phyloP scores from a whole-genome alignment of 2,797 vertebrate genomes.

The Pampus argenteus region DNA sequence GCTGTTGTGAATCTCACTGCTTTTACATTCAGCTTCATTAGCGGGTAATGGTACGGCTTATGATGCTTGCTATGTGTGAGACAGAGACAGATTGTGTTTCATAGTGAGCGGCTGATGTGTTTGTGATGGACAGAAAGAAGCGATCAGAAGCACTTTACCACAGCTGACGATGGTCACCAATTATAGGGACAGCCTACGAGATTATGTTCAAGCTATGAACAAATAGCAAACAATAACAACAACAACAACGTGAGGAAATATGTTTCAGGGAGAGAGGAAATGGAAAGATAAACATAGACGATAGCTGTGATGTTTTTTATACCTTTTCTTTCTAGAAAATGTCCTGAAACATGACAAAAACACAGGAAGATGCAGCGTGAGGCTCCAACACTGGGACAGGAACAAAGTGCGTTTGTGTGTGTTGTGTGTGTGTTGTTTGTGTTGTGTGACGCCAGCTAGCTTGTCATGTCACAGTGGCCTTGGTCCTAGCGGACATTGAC shows the following conservation, averaged over 20 bases:
- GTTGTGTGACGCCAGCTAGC: constrained; percentile 31
- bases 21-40: constrained; percentile 39
- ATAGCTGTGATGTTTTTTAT: neutral
- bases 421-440: constrained; percentile 20
- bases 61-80: constrained; percentile 18
- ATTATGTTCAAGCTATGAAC: too few species aligned
- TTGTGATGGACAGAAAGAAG: constrained; percentile 12
- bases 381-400: constrained; percentile 14
- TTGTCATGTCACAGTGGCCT: constrained; percentile 39
- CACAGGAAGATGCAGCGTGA: constrained; percentile 9
- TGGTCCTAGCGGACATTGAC: constrained; percentile 48
- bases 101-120: neutral
- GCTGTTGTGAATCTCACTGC: constrained; percentile 38
- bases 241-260: constrained; percentile 29
- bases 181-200: constrained; percentile 71
- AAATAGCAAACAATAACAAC: constrained; percentile 46
- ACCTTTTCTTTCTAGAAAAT: constrained; percentile 6
- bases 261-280: constrained; percentile 7
- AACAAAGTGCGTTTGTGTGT: constrained; percentile 12
- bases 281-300: neutral
- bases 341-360: constrained; percentile 4
- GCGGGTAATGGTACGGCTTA: constrained; percentile 37
- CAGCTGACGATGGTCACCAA: constrained; percentile 62
- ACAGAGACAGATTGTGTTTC: constrained; percentile 17
- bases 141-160: constrained; percentile 45